Percentiles rank a stretch among this genome's conserved stretches.
Conservation (phyloP, 1,140 invertebrate genomes). For the Lutraria rhynchaena region DNA sequence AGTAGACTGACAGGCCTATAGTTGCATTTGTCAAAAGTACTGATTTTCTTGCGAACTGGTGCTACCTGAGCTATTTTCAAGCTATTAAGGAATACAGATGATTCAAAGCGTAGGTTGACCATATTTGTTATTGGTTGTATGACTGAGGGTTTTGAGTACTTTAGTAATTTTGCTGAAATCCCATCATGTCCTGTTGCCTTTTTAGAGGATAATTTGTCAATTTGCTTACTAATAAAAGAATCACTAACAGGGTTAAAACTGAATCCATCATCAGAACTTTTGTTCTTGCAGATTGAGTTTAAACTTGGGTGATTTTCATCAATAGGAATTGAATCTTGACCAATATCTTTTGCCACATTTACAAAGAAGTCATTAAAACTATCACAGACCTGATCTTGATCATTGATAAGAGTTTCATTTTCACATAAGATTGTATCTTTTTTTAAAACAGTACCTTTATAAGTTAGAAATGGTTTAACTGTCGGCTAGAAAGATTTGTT, state of each 20-base stretch:
- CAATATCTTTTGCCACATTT: slow-evolving; percentile 6
- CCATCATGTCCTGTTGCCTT: background rate
- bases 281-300: background rate
- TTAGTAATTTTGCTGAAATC: background rate
- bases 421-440: slow-evolving; percentile 15
- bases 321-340: background rate
- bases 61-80: no score
- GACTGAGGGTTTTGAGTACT: background rate
- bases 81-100: no score
- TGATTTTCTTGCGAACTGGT: no score
- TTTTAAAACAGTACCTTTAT: background rate
- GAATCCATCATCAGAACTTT: background rate
- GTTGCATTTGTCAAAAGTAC: slow-evolving; percentile 32
- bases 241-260: background rate
- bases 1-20: slow-evolving; percentile 44
- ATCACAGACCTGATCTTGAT: background rate
- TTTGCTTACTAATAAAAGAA: slow-evolving; percentile 4
- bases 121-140: background rate
- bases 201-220: background rate
- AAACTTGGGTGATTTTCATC: background rate
- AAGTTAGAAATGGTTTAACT: slow-evolving; percentile 10
- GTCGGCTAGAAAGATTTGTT: background rate
- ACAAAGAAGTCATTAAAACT: background rate
- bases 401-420: background rate
- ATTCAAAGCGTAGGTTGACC: background rate